phyloP scores from a whole-genome alignment of 2,797 vertebrate species.

The Muraenolepis orangiensis region DNA sequence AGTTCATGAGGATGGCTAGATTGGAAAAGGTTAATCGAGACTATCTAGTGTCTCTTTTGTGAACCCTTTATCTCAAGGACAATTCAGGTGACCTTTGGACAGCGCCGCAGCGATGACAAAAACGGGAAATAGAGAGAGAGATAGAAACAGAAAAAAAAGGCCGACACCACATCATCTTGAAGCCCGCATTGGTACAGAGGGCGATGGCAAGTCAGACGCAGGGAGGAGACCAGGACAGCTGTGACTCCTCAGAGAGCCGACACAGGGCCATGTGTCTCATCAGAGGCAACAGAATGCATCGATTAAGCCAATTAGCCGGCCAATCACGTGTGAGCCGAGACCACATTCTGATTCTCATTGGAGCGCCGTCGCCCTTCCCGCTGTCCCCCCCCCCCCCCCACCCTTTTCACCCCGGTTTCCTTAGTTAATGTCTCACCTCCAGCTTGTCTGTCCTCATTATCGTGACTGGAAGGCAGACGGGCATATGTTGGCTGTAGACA shows the following conservation, averaged over 20 bases:
- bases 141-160: too few relatives aligned
- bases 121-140: constrained; percentile 6
- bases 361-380: too few relatives aligned
- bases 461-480: neutral
- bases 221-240: constrained; percentile 40
- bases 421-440: too few relatives aligned
- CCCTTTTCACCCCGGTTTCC: neutral
- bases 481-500: neutral
- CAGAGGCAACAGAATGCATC: constrained; percentile 68
- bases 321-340: constrained; percentile 57
- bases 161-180: neutral
- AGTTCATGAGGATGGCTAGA: constrained; percentile 1
- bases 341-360: constrained; percentile 64
- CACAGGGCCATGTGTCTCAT: constrained; percentile 61
- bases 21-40: neutral
- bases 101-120: too few relatives aligned
- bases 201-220: neutral
- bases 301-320: constrained; percentile 70
- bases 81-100: constrained; percentile 39
- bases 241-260: constrained; percentile 50
- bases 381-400: neutral
- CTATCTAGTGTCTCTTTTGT: constrained; percentile 10
- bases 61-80: constrained; percentile 19
- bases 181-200: neutral
- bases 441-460: neutral